Evolutionary conservation across 2,113 vertebrate species (phyloP), one percentile per base, ranked within the genome.

Genomic region (Macquaria ambigua): DNA sequence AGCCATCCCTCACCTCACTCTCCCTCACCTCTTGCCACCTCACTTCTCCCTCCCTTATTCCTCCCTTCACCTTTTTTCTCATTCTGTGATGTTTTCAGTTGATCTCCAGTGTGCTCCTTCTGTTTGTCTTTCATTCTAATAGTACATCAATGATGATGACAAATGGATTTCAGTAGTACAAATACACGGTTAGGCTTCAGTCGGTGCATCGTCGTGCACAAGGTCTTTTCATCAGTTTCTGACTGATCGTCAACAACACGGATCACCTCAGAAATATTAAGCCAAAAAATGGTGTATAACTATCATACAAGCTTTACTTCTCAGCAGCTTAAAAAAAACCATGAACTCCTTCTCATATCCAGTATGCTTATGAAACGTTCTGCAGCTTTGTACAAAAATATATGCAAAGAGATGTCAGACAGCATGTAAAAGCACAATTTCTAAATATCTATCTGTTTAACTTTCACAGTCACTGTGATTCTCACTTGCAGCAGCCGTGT

Each of bases 71-170:
- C 64, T 67, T 28, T 67, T 58, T 28, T 91, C 93, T 94, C 96
- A 97, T 97, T 93, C 95, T 97, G 96, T 91, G 95, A 95, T 92
- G 96, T 96, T 96, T 96, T 96, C 84, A 86, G 93, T 96, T 95
- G 1, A 95, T 85, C 48, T 86, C 66, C 95, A 72, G 8, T 86
- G 84, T 88, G 46, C 94, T 94, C 84, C 86, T 84, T 95, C 86
- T 77, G 71, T 77, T 86, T 67, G 59, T 68, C 70, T 91, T 94
- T 87, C 86, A 88, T 87, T 89, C 82, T 91, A 89, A 88, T 82
- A 23, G 95, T 91, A 94, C 95, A 97, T 97, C 97, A 97, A 96
- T 98, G 97, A 96, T 97, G 96, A 95, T 94, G 90, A 87, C 64
- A 77, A 53, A 64, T 34, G 52, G 71, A 11, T 77, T 73, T 61